Percentiles rank a stretch among this genome's conserved stretches.
phyloP scores from a whole-genome alignment of 64 coral and sea anemone genomes.

The Montipora capricornis region DNA sequence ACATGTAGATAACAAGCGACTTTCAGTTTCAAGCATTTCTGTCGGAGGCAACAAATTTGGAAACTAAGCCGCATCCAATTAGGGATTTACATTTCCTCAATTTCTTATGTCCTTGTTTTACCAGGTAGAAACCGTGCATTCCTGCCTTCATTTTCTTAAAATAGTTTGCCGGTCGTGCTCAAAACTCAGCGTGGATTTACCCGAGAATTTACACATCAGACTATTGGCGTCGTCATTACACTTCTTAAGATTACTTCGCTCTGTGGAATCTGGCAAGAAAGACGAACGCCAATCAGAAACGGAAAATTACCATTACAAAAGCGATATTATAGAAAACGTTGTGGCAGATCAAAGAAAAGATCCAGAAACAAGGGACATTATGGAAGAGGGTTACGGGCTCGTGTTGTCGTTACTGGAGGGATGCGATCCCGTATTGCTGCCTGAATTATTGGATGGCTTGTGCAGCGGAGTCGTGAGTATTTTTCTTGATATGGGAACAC shows the following conservation, averaged over 20 bases:
- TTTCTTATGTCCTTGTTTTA: not conserved
- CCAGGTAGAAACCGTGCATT: not conserved
- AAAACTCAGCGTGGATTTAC: constrained; percentile 25
- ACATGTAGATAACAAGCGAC: too few species aligned
- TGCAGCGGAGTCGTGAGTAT: constrained; percentile 50
- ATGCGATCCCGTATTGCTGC: constrained; percentile 20
- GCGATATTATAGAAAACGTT: not conserved
- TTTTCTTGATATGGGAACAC: not conserved
- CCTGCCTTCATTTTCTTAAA: constrained; percentile 53
- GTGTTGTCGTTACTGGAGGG: constrained; percentile 42
- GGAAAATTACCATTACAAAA: not conserved
- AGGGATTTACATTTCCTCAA: too few species aligned
- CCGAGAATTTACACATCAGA: constrained; percentile 29
- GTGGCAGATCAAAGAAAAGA: not conserved
- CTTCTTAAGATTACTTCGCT: constrained; percentile 24
- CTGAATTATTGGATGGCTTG: constrained; percentile 31
- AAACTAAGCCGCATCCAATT: too few species aligned
- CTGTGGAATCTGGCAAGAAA: not conserved
- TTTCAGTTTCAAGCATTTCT: too few species aligned
- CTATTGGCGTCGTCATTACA: constrained; percentile 14
- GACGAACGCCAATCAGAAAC: not conserved
- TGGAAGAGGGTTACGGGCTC: constrained; percentile 2
- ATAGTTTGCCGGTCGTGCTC: constrained; percentile 24
- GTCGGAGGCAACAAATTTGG: too few species aligned
- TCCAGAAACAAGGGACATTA: not conserved